phyloP scores from a whole-genome alignment of 2,888 invertebrate species.

The Lithophane leautieri region DNA sequence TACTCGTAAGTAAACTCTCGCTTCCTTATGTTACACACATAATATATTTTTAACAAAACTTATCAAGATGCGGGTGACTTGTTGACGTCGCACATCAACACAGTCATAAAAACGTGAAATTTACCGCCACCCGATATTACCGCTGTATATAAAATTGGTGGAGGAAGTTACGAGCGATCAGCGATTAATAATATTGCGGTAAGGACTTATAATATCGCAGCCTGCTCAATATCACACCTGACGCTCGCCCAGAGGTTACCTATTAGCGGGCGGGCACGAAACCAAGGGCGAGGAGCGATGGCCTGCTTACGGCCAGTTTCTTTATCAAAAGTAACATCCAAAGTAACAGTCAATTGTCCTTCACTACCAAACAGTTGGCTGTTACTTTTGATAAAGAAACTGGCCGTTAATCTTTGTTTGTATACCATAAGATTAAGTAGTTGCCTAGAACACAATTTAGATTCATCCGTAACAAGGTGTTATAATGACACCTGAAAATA shows the following conservation, averaged over 20 bases:
- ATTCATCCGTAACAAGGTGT: neutral
- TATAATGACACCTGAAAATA: neutral
- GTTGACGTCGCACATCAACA: constrained; percentile 55
- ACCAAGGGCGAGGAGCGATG: too few species aligned
- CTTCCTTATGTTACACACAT: constrained; percentile 30
- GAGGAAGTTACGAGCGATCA: constrained; percentile 18
- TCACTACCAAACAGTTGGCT: too few species aligned
- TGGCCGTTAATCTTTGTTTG: neutral
- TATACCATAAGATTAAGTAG: neutral
- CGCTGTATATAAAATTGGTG: constrained; percentile 34
- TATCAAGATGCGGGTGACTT: constrained; percentile 37
- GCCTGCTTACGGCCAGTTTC: too few species aligned
- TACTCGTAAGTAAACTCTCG: constrained; percentile 29
- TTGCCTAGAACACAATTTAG: neutral
- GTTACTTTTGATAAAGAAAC: too few species aligned
- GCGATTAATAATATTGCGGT: constrained; percentile 6
- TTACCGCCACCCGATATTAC: constrained; percentile 38
- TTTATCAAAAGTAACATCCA: too few species aligned
- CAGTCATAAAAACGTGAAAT: constrained; percentile 55
- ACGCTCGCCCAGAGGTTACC: too few species aligned
- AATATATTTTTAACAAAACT: constrained; percentile 53
- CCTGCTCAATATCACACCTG: neutral
- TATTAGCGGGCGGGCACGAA: neutral
- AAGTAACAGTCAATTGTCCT: too few species aligned
- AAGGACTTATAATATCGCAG: neutral